Evolutionary conservation across 1,140 invertebrate genomes (phyloP).

Genomic region (Trichoplusia ni): DNA sequence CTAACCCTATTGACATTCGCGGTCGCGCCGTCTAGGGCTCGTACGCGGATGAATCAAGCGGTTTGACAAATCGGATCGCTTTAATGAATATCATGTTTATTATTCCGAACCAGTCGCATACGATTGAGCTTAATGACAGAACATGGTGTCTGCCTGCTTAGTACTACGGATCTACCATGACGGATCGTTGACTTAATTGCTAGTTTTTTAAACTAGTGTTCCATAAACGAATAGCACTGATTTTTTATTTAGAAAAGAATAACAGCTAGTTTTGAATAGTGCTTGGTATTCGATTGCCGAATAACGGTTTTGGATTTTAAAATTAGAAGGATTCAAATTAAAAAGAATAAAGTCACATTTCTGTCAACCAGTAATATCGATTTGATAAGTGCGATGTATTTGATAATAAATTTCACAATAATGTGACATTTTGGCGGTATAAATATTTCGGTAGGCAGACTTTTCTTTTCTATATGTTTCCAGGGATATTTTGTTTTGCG

Average conservation of each 20-base stretch:
- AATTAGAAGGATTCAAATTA: too few relatives aligned
- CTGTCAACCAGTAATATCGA: not conserved
- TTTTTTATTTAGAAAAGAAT: too few relatives aligned
- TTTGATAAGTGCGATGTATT: too few relatives aligned
- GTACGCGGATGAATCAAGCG: slow-evolving; percentile 32
- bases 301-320: too few relatives aligned
- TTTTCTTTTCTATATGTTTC: slow-evolving; percentile 24
- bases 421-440: not conserved
- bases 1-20: slow-evolving; percentile 21
- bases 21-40: slow-evolving; percentile 14
- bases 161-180: too few relatives aligned
- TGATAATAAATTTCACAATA: slow-evolving; percentile 7
- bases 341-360: not conserved
- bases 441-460: slow-evolving; percentile 4
- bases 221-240: too few relatives aligned
- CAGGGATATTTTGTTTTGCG: slow-evolving; percentile 29
- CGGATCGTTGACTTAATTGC: too few relatives aligned
- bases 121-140: slow-evolving; percentile 23
- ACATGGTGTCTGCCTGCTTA: slow-evolving; percentile 10
- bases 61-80: slow-evolving; percentile 31
- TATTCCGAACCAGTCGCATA: slow-evolving; percentile 25
- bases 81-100: slow-evolving; percentile 32
- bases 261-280: too few relatives aligned
- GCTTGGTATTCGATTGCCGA: too few relatives aligned
- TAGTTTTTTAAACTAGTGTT: too few relatives aligned